phyloP scores from a whole-genome alignment of 2,113 vertebrate genomes.

The Festucalex cinctus region DNA sequence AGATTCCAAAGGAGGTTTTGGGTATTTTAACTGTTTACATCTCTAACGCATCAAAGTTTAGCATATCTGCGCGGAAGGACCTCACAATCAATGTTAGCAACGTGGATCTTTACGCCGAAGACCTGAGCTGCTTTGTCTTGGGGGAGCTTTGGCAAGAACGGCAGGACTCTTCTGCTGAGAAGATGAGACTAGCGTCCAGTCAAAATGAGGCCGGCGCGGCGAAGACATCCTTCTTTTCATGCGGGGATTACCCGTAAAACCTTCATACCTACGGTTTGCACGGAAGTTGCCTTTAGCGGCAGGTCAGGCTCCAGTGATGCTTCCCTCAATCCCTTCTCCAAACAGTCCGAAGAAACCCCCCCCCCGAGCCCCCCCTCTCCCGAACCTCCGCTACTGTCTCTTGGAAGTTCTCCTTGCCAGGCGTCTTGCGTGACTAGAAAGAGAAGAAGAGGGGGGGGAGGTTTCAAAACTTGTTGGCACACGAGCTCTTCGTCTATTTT shows the following conservation, averaged over 20 bases:
- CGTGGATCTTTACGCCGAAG: slow-evolving; percentile 29
- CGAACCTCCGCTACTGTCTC: slow-evolving; percentile 29
- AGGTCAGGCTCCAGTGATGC: slow-evolving; percentile 51
- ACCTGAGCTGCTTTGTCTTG: slow-evolving; percentile 31
- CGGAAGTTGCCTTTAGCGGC: slow-evolving; percentile 47
- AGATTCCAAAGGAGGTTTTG: too few species aligned
- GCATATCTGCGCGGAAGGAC: not conserved
- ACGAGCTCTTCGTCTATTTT: slow-evolving; percentile 78
- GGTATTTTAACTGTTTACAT: too few species aligned
- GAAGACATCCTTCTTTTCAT: slow-evolving; percentile 33
- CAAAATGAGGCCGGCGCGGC: slow-evolving; percentile 51
- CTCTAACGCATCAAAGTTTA: too few species aligned
- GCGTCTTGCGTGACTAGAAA: slow-evolving; percentile 78
- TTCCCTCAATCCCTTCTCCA: slow-evolving; percentile 51
- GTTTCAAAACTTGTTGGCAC: slow-evolving; percentile 72
- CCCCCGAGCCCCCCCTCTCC: not conserved
- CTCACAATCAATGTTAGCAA: slow-evolving; percentile 10
- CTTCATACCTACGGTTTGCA: slow-evolving; percentile 62
- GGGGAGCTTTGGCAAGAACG: slow-evolving; percentile 34
- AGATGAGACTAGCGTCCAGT: slow-evolving; percentile 41
- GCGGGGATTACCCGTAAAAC: slow-evolving; percentile 64
- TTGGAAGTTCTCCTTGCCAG: slow-evolving; percentile 62
- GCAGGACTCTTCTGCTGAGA: slow-evolving; percentile 37
- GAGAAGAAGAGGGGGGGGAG: slow-evolving; percentile 42
- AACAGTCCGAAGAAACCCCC: slow-evolving; percentile 39